These are phyloP conservation scores for Saccostrea glomerata DNA, from an alignment of 1,140 invertebrate species.

Conservation along the genomic window DNA sequence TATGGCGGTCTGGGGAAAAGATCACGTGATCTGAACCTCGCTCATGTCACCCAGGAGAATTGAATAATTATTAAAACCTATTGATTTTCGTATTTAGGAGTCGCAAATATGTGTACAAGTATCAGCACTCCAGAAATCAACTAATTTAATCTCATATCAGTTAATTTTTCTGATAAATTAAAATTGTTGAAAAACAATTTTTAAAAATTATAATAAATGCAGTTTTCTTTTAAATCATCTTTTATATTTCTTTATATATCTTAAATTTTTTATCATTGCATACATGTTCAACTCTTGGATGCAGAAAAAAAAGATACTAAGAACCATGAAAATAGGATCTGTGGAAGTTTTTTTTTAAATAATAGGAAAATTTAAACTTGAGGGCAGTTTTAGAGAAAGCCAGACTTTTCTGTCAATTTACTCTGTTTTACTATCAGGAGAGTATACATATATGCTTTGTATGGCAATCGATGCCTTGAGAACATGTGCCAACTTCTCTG, in stretches of 20 bases:
- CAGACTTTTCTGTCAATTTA: neutral
- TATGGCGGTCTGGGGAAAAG: constrained; percentile 29
- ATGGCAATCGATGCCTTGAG: constrained; percentile 5
- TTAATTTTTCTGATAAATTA: neutral
- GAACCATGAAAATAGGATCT: too few species aligned
- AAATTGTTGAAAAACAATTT: neutral
- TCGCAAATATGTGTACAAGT: neutral
- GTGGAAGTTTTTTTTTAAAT: too few species aligned
- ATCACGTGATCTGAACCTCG: constrained; percentile 29
- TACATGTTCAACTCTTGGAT: too few species aligned
- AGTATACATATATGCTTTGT: neutral
- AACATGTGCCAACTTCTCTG: neutral
- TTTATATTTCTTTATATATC: too few species aligned
- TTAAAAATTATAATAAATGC: too few species aligned
- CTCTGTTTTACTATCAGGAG: neutral
- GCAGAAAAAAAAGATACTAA: too few species aligned
- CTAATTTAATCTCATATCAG: neutral
- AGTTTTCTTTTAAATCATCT: too few species aligned
- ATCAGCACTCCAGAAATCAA: neutral
- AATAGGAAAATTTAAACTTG: too few species aligned
- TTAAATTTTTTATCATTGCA: too few species aligned
- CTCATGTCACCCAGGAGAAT: constrained; percentile 24
- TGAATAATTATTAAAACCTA: constrained; percentile 37
- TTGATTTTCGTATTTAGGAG: constrained; percentile 32
- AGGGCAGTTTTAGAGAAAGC: neutral